phyloP scores from a whole-genome alignment of 2,797 vertebrate genomes.

The Anguilla marmorata region DNA sequence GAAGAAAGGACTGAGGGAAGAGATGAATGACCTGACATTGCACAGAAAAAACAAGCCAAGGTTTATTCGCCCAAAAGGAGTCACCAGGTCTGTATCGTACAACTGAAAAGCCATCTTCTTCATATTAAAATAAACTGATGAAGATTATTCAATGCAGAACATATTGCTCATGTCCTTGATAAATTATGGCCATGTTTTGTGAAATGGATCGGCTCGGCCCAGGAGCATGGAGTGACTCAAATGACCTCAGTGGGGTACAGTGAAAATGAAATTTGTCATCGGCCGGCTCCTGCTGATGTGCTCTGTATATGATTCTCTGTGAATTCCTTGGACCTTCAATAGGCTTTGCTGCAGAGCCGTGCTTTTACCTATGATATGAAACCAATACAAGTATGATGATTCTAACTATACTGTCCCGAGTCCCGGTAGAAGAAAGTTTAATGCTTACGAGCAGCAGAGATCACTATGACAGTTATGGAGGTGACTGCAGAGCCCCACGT shows the following conservation, averaged over 20 bases:
- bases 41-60: background rate
- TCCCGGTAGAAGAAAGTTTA: background rate
- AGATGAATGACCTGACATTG: background rate
- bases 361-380: background rate
- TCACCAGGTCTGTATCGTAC: background rate
- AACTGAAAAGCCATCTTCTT: background rate
- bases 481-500: background rate
- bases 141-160: background rate
- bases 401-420: background rate
- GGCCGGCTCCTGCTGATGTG: background rate
- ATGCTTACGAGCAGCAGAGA: background rate
- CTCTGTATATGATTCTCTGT: background rate
- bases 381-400: background rate
- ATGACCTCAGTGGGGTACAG: background rate
- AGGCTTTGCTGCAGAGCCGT: background rate
- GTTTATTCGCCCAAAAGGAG: slow-evolving; percentile 6
- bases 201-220: background rate
- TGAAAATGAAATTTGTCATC: background rate
- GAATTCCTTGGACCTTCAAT: background rate
- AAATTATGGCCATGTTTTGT: background rate
- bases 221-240: background rate
- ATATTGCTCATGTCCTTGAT: background rate
- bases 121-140: background rate
- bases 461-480: background rate
- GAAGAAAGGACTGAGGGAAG: background rate